Evolutionary conservation across 2,888 invertebrate species (phyloP).

Genomic region (Athetis lepigone): DNA sequence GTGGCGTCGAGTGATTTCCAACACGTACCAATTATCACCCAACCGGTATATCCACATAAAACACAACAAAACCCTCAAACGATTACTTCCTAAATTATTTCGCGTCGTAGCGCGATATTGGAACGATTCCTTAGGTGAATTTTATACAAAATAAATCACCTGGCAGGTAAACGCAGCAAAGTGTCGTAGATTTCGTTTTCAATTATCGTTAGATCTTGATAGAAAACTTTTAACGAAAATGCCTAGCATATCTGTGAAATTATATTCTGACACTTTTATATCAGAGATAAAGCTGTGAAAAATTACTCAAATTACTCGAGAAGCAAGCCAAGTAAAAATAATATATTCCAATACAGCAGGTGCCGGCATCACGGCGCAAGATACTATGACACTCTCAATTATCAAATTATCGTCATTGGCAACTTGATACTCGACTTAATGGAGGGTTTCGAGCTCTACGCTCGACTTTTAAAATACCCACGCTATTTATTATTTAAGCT

Average conservation of each 20-base stretch:
- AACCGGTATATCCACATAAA: conserved; percentile 81
- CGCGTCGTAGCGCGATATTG: conserved; percentile 37
- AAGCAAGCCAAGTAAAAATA: conserved; percentile 39
- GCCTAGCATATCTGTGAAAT: conserved; percentile 32
- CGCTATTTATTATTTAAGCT: conserved; percentile 78
- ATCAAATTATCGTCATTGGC: conserved; percentile 84
- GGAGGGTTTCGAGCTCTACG: conserved; percentile 77
- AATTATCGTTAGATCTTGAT: conserved; percentile 54
- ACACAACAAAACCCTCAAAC: conserved; percentile 71
- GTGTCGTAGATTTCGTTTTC: conserved; percentile 34
- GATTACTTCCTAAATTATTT: conserved; percentile 75
- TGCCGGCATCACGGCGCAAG: conserved; percentile 65
- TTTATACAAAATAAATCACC: conserved; percentile 35
- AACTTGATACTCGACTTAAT: conserved; percentile 82
- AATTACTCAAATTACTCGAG: conserved; percentile 52
- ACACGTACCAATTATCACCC: conserved; percentile 88
- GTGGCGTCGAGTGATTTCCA: conserved; percentile 77
- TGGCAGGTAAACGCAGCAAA: conserved; percentile 40
- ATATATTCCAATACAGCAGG: conserved; percentile 66
- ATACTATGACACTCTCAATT: conserved; percentile 82
- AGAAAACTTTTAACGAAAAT: conserved; percentile 43
- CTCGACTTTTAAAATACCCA: conserved; percentile 80
- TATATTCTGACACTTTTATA: conserved; percentile 47
- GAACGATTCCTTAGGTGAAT: conserved; percentile 27
- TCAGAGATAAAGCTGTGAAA: conserved; percentile 51